phyloP scores from a whole-genome alignment of 2,797 vertebrate species.

The Alectoris magna region DNA sequence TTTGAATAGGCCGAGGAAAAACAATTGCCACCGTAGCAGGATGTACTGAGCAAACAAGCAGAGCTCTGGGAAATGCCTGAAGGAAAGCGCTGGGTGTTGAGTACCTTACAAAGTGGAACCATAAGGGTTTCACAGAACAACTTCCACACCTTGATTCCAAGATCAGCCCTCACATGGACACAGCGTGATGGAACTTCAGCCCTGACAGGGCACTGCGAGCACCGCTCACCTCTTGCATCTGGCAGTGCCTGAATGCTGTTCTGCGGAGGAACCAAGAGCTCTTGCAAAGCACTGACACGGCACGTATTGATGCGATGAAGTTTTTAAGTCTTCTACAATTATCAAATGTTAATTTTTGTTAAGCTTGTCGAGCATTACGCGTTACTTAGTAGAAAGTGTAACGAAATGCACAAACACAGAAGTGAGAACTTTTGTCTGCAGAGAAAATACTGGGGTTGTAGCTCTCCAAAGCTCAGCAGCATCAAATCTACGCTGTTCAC shows the following conservation, averaged over 20 bases:
- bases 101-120: background rate
- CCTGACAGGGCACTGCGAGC: accelerated
- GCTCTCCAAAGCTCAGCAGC: background rate
- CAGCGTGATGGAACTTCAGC: accelerated
- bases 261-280: background rate
- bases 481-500: background rate
- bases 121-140: background rate
- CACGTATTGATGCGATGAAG: accelerated
- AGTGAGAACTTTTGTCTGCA: background rate
- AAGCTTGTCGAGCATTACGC: background rate
- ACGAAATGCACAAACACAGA: background rate
- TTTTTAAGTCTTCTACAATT: background rate
- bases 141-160: background rate
- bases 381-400: background rate
- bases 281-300: accelerated
- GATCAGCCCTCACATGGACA: background rate
- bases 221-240: background rate
- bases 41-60: background rate
- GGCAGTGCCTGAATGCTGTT: background rate
- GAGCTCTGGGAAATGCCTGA: background rate
- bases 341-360: background rate
- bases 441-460: background rate
- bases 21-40: background rate
- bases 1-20: background rate
- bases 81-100: background rate